These are phyloP conservation scores for Apaloderma vittatum DNA, from an alignment of 2,113 vertebrate genomes.

Conservation along the genomic window DNA sequence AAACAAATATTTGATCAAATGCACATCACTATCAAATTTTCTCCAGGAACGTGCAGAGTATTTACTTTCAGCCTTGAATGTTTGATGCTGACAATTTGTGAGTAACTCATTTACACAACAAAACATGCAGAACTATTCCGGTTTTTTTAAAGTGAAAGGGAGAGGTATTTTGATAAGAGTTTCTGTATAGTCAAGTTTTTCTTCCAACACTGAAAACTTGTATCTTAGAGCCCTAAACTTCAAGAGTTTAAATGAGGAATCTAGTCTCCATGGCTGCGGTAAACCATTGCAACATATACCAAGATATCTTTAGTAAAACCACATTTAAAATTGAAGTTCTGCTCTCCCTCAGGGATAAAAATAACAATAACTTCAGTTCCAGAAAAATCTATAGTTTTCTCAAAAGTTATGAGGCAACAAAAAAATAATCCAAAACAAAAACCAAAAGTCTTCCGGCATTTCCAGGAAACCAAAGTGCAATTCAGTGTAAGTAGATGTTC, in stretches of 20 bases:
- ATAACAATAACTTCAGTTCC: background rate
- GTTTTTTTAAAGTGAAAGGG: background rate
- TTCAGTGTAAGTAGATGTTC: background rate
- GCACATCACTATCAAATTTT: slow-evolving; percentile 60
- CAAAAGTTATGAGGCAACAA: background rate
- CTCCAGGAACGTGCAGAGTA: background rate
- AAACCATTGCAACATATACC: background rate
- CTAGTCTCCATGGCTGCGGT: background rate
- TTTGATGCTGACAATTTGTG: slow-evolving; percentile 48
- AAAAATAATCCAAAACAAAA: background rate
- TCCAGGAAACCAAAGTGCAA: background rate
- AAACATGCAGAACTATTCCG: background rate
- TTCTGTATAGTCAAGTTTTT: background rate
- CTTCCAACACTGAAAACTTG: background rate
- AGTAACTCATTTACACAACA: slow-evolving; percentile 67
- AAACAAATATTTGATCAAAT: slow-evolving; percentile 68
- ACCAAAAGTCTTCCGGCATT: background rate
- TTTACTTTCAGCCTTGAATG: background rate
- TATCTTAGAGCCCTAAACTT: slow-evolving; percentile 19
- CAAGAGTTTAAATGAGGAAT: background rate
- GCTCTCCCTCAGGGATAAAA: background rate
- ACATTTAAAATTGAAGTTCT: slow-evolving; percentile 18
- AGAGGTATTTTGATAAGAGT: background rate
- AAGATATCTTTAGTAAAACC: background rate
- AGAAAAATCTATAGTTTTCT: background rate